Evolutionary conservation across 2,888 invertebrate species (phyloP).

Genomic region (Hyalella azteca): DNA sequence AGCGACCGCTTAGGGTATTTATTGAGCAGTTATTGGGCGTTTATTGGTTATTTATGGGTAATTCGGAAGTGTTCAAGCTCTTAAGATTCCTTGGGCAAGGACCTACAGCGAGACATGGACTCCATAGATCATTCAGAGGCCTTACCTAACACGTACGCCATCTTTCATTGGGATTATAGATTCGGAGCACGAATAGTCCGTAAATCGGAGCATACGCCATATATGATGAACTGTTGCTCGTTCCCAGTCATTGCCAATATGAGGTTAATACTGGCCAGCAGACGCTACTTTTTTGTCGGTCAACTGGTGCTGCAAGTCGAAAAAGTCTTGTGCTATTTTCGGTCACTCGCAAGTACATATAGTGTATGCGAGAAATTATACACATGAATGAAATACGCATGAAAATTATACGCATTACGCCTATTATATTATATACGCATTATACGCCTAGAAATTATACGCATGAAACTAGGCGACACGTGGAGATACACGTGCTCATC

Average conservation of each 20-base stretch:
- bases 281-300: too few species aligned
- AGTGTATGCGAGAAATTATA: too few species aligned
- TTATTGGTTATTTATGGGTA: conserved; percentile 37
- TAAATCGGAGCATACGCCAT: neutral
- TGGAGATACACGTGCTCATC: too few species aligned
- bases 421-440: too few species aligned
- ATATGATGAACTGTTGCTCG: conserved; percentile 5
- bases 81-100: conserved; percentile 23
- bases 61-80: conserved; percentile 34
- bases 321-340: too few species aligned
- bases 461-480: too few species aligned
- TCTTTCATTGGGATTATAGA: conserved; percentile 28
- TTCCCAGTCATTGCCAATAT: neutral
- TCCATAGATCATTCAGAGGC: conserved; percentile 9
- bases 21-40: conserved; percentile 37
- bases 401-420: too few species aligned
- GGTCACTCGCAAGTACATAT: too few species aligned
- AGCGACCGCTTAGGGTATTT: conserved; percentile 31
- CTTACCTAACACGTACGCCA: neutral
- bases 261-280: neutral
- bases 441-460: too few species aligned
- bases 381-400: too few species aligned
- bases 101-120: conserved; percentile 1
- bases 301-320: too few species aligned
- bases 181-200: neutral